Evolutionary conservation across 37 sponge, comb jelly and placozoan species (phyloP).

Genomic region (Geodia barretti): DNA sequence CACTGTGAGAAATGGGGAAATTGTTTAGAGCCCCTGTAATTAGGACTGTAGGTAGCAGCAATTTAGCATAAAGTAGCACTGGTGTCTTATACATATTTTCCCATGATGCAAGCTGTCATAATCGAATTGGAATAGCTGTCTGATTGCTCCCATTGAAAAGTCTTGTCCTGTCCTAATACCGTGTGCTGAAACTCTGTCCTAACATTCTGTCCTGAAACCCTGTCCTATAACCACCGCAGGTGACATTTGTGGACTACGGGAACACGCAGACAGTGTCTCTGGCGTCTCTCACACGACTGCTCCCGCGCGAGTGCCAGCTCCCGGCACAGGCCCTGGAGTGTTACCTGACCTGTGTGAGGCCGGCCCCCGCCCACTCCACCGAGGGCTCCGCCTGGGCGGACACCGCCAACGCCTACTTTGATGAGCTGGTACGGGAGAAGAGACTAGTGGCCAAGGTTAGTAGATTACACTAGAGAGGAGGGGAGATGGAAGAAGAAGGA

Average conservation of each 20-base stretch:
- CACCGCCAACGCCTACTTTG: conserved; percentile 46
- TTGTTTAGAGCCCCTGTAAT: too few relatives aligned
- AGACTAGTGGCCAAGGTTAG: conserved; percentile 48
- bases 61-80: too few relatives aligned
- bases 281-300: conserved; percentile 50
- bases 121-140: neutral
- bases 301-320: conserved; percentile 10
- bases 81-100: too few relatives aligned
- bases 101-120: neutral
- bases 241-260: conserved; percentile 88
- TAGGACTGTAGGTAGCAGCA: too few relatives aligned
- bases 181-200: too few relatives aligned
- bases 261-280: conserved; percentile 63
- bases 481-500: too few relatives aligned
- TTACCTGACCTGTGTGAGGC: conserved; percentile 68
- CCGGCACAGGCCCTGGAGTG: conserved; percentile 83
- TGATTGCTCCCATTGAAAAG: neutral
- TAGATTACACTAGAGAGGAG: too few relatives aligned
- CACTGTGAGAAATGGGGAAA: too few relatives aligned
- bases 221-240: too few relatives aligned
- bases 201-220: neutral
- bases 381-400: conserved; percentile 69
- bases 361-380: conserved; percentile 35
- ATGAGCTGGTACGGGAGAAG: conserved; percentile 48
- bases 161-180: neutral